phyloP scores from a whole-genome alignment of 2,797 vertebrate genomes.

The Nothura maculosa region DNA sequence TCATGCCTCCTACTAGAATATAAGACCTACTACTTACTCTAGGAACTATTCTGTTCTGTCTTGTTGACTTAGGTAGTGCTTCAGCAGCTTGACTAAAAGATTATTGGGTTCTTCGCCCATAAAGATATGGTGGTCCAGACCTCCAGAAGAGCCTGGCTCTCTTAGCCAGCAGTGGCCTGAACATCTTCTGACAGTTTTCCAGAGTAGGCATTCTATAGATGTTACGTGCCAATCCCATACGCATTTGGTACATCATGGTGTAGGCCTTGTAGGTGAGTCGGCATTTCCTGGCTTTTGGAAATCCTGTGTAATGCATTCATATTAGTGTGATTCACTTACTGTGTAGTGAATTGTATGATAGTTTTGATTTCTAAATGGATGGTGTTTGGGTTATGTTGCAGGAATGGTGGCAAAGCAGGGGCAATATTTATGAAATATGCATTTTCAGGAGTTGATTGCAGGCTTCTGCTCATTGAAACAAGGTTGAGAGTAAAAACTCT shows the following conservation, averaged over 20 bases:
- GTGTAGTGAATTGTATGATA: too few relatives aligned
- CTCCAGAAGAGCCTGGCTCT: neutral
- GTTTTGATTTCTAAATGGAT: neutral
- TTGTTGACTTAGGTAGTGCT: neutral
- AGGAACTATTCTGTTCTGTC: neutral
- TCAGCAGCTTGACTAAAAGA: neutral
- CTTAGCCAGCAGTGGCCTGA: neutral
- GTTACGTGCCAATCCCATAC: neutral
- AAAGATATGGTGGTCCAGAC: neutral
- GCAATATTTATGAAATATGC: neutral
- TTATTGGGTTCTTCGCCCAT: neutral
- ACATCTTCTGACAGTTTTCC: neutral
- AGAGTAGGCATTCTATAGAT: neutral
- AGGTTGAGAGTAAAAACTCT: neutral
- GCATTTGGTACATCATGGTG: fast-evolving
- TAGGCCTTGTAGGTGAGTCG: neutral
- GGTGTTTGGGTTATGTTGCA: neutral
- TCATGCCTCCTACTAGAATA: neutral
- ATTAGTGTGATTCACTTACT: neutral
- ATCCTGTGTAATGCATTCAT: neutral
- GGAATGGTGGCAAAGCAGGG: neutral
- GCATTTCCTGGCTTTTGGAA: neutral
- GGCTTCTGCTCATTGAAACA: neutral
- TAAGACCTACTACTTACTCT: neutral
- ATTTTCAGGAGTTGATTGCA: neutral